Percentiles rank a stretch among this genome's conserved stretches.
phyloP scores from a whole-genome alignment of 2,797 vertebrate genomes.

The Chromobotia macracanthus region DNA sequence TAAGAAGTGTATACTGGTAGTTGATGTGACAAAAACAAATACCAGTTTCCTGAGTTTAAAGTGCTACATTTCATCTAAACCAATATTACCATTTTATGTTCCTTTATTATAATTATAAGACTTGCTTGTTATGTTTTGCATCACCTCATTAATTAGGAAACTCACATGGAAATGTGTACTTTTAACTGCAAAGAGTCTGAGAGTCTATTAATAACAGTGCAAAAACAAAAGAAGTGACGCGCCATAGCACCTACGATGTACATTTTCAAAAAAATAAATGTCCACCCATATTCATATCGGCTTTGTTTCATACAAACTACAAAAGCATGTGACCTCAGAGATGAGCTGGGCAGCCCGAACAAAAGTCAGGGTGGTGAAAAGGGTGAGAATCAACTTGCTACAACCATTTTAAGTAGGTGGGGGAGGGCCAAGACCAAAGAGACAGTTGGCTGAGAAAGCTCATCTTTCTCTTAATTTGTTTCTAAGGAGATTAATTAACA shows the following conservation, averaged over 20 bases:
- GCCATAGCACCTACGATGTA: background rate
- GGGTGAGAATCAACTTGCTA: conserved; percentile 60
- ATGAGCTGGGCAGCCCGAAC: conserved; percentile 55
- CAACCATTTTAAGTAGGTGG: conserved; percentile 37
- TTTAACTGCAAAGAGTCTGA: background rate
- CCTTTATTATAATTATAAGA: too few species aligned
- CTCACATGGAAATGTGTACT: background rate
- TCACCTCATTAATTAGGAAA: background rate
- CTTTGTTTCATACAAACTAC: conserved; percentile 51
- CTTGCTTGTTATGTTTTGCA: background rate
- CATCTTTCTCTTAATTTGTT: conserved; percentile 53
- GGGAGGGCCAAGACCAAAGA: conserved; percentile 2
- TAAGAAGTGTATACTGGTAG: background rate
- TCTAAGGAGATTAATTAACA: conserved; percentile 59
- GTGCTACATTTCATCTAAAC: too few species aligned
- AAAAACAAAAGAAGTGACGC: too few species aligned
- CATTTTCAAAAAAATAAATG: background rate
- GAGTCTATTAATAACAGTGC: too few species aligned
- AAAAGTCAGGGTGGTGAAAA: conserved; percentile 60
- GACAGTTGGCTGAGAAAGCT: conserved; percentile 24
- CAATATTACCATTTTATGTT: too few species aligned
- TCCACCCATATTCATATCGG: background rate
- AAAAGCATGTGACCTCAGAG: conserved; percentile 36
- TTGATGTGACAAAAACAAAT: background rate
- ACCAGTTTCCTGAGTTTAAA: too few species aligned